Base-by-base conservation (phyloP, 1,140 invertebrate genomes). In the Chironomus striatipennis region DNA sequence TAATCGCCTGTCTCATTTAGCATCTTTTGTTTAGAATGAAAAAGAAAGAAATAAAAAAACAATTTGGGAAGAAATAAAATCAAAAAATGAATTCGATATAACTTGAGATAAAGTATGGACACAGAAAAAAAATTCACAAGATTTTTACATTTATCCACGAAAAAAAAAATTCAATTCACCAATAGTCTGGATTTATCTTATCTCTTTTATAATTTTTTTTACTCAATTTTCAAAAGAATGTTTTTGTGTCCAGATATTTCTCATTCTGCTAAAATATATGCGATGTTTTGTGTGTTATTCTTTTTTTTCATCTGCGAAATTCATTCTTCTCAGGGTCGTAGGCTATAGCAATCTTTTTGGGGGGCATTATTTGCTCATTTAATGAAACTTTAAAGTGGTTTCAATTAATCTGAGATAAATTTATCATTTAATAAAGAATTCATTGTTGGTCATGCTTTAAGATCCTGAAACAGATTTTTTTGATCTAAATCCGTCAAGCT, bases 1-100 rank as follows among this genome's bases (percentile, higher is more conserved):
- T 57, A 57, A 57, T 57, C 47, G 47, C 47, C 47, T 70, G 65
- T 20, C 65, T 70, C 65, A 70, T 70, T 70, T 70, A 70, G 65
- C 65, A 21, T 70, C 65, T 70, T 70, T 70, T 70, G 65, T 70
- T 70, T 70, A 18, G 65, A 57, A 57, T 70, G 18, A 18, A 70
- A 21, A 70, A 70, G 47, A 57, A 15, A 57, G 47, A 57, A n/a
- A 57, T 34, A 57, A 57, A n/a, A 57, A 57, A 57, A 57, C 47
- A 57, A 57, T 57, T 57, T 57, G 47, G 24, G n/a, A 57, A 57
- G 47, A 57, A 57, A 57, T 57, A 57, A 57, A 57, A 57, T 57
- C 12, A n/a, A 57, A 10, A 57, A 57, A 57, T 57, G 47, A 57
- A 12, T 57, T 57, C 47, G 47, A 57, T 57, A 57, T n/a, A 57